Evolutionary conservation across 2,888 invertebrate species (phyloP), one percentile per base, ranked within the genome.

Genomic region (Aproaerema taeniolella): DNA sequence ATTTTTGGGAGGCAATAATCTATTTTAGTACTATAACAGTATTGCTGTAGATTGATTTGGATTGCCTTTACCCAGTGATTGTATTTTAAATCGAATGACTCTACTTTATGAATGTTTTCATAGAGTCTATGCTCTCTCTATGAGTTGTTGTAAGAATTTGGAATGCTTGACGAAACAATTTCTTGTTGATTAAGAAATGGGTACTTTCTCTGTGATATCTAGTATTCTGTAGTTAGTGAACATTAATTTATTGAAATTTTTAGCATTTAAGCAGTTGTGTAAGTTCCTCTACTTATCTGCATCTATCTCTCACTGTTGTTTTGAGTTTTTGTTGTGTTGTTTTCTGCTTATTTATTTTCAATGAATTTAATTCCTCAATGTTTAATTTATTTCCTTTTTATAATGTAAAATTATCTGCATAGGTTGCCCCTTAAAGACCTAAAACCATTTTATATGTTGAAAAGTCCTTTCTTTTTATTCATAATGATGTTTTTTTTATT

Each of bases 191-290:
- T 77, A 83, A 82, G 80, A 77, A 78, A 78, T 86, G 87, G 87
- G 87, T 87, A 86, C 78, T 76, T 75, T 73, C 78, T 79, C 87
- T 87, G 87, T 87, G 87, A 87, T 87, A 87, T 86, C 81, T 78
- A 83, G 81, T 82, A 82, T 82, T 82, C 74, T 78, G 60, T 81
- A 80, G 73, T 73, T 77, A 68, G 58, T 72, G 67, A 71, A 70
- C 61, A 65, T 73, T 85, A 81, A 85, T 85, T 86, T 85, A 85
- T 86, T 86, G 66, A 72, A 68, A 56, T 61, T 43, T 15, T 57
- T 78, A 77, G 74, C 61, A 58, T 60, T 50, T 83, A 77, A 77
- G 78, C 50, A 53, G 58, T 61, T 66, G 60, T 62, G 65, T 69
- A 64, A 77, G 80, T 82, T 81, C 77, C 67, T 70, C 52, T 67